These are phyloP conservation scores for Leucophora obtusa DNA, from an alignment of 2,888 invertebrate species.

Conservation along the genomic window DNA sequence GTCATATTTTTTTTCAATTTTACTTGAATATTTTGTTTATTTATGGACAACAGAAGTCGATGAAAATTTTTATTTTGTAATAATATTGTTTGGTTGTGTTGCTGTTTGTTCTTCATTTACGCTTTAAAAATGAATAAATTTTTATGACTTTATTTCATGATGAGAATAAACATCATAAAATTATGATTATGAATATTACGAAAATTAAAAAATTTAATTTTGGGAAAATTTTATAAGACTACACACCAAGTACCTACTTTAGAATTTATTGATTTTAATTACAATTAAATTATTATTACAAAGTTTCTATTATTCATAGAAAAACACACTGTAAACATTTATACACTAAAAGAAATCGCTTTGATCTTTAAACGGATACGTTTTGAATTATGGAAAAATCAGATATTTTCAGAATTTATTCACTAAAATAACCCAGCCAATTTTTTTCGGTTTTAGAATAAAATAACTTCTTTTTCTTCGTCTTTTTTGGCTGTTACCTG, in stretches of 20 bases:
- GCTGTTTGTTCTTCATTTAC: constrained; percentile 21
- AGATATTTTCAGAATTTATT: too few relatives aligned
- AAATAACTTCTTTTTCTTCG: too few relatives aligned
- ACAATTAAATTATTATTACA: constrained; percentile 51
- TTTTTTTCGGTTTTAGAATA: too few relatives aligned
- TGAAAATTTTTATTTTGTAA: constrained; percentile 6
- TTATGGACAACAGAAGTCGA: constrained; percentile 28
- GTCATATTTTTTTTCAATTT: constrained; percentile 45
- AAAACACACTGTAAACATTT: constrained; percentile 28
- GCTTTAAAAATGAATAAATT: constrained; percentile 53
- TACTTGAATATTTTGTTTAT: constrained; percentile 13
- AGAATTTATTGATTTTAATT: constrained; percentile 57
- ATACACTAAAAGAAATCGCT: constrained; percentile 28
- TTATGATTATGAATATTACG: constrained; percentile 55
- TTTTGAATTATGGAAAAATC: too few relatives aligned
- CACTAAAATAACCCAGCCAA: too few relatives aligned
- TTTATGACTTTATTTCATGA: constrained; percentile 55
- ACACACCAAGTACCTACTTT: constrained; percentile 14
- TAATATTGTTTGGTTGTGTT: background rate
- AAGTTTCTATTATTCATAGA: constrained; percentile 20
- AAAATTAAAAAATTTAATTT: constrained; percentile 32
- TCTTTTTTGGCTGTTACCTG: too few relatives aligned
- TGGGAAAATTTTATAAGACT: background rate
- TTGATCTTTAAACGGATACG: too few relatives aligned
- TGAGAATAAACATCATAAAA: constrained; percentile 52